phyloP scores from a whole-genome alignment of 2,797 vertebrate species.

The Sciurus vulgaris region DNA sequence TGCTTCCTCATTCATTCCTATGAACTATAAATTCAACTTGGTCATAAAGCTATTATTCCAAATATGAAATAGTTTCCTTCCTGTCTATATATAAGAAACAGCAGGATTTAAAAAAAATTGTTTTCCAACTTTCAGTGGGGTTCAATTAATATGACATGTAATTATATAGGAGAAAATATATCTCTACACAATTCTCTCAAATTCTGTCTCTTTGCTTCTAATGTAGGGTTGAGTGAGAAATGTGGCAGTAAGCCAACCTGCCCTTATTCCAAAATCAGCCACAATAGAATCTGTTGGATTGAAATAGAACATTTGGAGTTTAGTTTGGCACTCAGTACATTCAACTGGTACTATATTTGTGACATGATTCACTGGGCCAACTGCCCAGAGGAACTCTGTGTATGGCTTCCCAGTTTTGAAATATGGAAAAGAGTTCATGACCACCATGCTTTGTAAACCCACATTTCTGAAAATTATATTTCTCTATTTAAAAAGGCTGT shows the following conservation, averaged over 20 bases:
- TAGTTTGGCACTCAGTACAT: slow-evolving; percentile 69
- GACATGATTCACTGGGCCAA: slow-evolving; percentile 76
- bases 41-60: slow-evolving; percentile 9
- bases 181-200: slow-evolving; percentile 65
- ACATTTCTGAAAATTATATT: slow-evolving; percentile 81
- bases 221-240: slow-evolving; percentile 58
- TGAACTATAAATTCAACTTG: not conserved
- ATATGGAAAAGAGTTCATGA: slow-evolving; percentile 78
- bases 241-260: slow-evolving; percentile 60
- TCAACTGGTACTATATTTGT: slow-evolving; percentile 74
- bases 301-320: slow-evolving; percentile 76
- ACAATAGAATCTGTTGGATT: slow-evolving; percentile 74
- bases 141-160: slow-evolving; percentile 67
- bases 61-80: not conserved
- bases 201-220: slow-evolving; percentile 62
- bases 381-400: slow-evolving; percentile 65
- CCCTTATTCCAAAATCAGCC: slow-evolving; percentile 72
- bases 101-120: not conserved
- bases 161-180: slow-evolving; percentile 68
- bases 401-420: slow-evolving; percentile 72
- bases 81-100: not conserved
- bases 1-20: not conserved
- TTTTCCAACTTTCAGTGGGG: slow-evolving; percentile 32
- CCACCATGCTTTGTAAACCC: slow-evolving; percentile 74
- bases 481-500: slow-evolving; percentile 79